Base-by-base conservation (phyloP, 2,888 invertebrate species). In the Altica lythri region DNA sequence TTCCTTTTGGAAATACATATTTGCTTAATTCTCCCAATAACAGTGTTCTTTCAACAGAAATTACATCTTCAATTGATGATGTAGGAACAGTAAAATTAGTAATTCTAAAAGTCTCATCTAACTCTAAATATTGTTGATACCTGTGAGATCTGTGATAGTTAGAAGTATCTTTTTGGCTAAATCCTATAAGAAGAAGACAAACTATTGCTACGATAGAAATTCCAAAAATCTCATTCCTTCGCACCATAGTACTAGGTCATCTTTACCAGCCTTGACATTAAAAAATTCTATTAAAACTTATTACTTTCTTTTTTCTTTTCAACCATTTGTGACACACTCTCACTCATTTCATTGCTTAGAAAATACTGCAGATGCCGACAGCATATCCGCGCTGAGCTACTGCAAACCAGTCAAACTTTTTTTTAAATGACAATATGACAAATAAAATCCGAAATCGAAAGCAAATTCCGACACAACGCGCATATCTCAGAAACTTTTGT, bases 1-100 rank as follows among this genome's bases (percentile, higher is more conserved):
- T 78, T 52, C 83, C 83, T 48, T 78, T 75, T 1, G 83, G 83
- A 75, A 84, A 86, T 38, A 58, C 77, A 69, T 85, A 86, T 63
- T 80, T 81, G 32, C 77, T 75, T 79, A 86, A 81, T 69, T 86
- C 85, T 52, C 74, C 74, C 19, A 77, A 77, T 37, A 86, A 79
- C 48, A 78, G 72, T 37, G 70, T 73, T 55, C 83, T 77, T 69
- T 86, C 83, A 53, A 79, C 77, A 55, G 79, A 77, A 50, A 87
- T 74, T 40, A 85, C 80, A 65, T 83, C 81, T 61, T 79, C 53
- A 18, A 67, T 63, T 75, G 65, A 85, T 80, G 63, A 81, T 57
- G 51, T 53, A 30, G 51, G 51, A 47, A 48, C 22, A 25, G 57
- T 55, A 35, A 40, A 13, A 54, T 61, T 62, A 38, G 14, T 50